Conservation (phyloP, 1,140 invertebrate genomes). For the Drosophila virilis region DNA sequence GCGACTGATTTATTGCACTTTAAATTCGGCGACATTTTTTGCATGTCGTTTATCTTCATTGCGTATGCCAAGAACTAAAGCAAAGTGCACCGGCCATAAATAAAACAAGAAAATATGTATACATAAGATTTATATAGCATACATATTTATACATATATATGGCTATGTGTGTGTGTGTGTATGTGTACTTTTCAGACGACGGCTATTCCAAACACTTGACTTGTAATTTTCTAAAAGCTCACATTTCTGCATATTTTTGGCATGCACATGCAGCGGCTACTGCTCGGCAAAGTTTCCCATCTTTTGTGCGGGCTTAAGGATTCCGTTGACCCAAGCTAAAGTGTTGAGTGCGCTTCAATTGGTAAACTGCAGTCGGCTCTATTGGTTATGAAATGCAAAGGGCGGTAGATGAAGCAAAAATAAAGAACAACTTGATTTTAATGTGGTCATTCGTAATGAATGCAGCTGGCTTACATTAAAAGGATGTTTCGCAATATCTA, state of each 20-base stretch:
- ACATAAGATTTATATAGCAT: neutral
- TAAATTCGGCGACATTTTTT: slow-evolving; percentile 75
- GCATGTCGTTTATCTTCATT: slow-evolving; percentile 80
- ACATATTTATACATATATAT: slow-evolving; percentile 27
- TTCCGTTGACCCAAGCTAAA: slow-evolving; percentile 24
- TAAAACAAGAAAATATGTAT: slow-evolving; percentile 40
- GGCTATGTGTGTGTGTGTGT: slow-evolving; percentile 21
- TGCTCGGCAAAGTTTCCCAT: slow-evolving; percentile 4
- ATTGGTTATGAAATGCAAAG: slow-evolving; percentile 14
- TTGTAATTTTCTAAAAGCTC: slow-evolving; percentile 78
- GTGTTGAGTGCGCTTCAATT: slow-evolving; percentile 22
- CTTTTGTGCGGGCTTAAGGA: neutral
- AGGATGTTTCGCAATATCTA: neutral
- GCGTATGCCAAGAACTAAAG: slow-evolving; percentile 69
- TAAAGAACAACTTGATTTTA: neutral
- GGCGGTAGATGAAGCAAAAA: neutral
- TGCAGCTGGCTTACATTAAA: neutral
- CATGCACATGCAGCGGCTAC: slow-evolving; percentile 62
- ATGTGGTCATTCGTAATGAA: neutral
- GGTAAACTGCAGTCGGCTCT: neutral
- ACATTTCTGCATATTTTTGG: slow-evolving; percentile 72
- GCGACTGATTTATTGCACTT: slow-evolving; percentile 76
- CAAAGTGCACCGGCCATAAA: slow-evolving; percentile 51
- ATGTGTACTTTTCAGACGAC: slow-evolving; percentile 2
- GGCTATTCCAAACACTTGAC: slow-evolving; percentile 49